A percentile compares a stretch with the other conserved stretches of the same genome.
These are phyloP conservation scores for Colletes latitarsis DNA, from an alignment of 1,140 invertebrate genomes.

Conservation along the genomic window DNA sequence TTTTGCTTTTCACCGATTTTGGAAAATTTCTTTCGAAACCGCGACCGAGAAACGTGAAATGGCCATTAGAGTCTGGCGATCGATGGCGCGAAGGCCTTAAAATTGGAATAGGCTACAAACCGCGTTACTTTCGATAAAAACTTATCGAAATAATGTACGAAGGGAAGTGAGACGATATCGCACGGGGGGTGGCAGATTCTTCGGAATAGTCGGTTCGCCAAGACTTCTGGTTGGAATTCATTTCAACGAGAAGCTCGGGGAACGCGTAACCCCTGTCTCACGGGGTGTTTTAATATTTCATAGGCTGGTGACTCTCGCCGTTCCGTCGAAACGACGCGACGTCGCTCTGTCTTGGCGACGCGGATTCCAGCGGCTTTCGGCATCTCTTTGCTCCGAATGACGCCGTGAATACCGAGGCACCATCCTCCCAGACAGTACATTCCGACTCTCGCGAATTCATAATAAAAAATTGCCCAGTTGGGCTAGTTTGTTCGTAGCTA, in stretches of 20 bases:
- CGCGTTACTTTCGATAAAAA: too few species aligned
- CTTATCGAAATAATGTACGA: neutral
- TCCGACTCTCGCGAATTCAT: too few species aligned
- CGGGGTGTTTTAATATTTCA: conserved; percentile 48
- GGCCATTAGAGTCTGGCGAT: too few species aligned
- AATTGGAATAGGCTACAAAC: too few species aligned
- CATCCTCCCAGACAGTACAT: neutral
- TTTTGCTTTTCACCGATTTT: neutral
- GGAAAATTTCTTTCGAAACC: neutral
- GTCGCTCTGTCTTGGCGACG: conserved; percentile 42
- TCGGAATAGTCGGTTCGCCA: neutral
- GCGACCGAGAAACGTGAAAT: too few species aligned
- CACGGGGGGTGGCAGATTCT: neutral
- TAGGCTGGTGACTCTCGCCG: conserved; percentile 28
- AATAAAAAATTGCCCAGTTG: too few species aligned
- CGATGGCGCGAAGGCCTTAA: too few species aligned
- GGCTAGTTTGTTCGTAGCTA: too few species aligned
- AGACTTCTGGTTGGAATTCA: conserved; percentile 29
- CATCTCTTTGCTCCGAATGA: neutral
- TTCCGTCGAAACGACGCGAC: conserved; percentile 46
- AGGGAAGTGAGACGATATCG: neutral
- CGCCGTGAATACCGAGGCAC: neutral
- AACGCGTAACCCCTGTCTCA: conserved; percentile 41
- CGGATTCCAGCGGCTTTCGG: conserved; percentile 1
- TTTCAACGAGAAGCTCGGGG: conserved; percentile 20